A percentile compares a stretch with the other conserved stretches of the same genome.
phyloP scores from a whole-genome alignment of 1,140 invertebrate species.

The Sycophila sp. region DNA sequence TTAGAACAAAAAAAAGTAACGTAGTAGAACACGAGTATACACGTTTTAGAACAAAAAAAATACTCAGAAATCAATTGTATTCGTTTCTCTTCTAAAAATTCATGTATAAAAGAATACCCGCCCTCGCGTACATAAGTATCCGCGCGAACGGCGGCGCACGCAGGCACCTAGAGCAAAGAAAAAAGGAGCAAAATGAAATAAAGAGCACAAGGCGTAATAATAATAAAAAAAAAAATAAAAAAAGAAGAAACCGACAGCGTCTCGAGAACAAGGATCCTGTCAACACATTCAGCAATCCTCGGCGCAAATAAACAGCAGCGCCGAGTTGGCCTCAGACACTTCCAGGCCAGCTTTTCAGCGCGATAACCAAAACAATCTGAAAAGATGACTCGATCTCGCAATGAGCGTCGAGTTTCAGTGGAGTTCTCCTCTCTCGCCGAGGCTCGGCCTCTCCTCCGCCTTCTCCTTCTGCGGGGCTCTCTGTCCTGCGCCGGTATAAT shows the following conservation, averaged over 20 bases:
- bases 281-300: slow-evolving; percentile 10
- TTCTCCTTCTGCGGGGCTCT: neutral
- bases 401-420: slow-evolving; percentile 13
- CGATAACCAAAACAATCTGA: slow-evolving; percentile 32
- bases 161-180: too few species aligned
- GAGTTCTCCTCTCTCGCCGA: neutral
- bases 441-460: neutral
- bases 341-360: neutral
- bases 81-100: neutral
- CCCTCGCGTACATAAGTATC: neutral
- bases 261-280: slow-evolving; percentile 19
- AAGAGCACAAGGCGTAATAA: neutral
- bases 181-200: neutral
- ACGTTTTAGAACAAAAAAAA: neutral
- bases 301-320: slow-evolving; percentile 2
- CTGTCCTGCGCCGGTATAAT: neutral
- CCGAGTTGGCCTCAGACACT: neutral
- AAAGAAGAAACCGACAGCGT: neutral
- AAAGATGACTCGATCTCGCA: slow-evolving; percentile 21
- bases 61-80: neutral
- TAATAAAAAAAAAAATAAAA: slow-evolving; percentile 10
- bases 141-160: neutral
- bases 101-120: neutral
- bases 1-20: too few species aligned
- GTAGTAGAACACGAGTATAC: too few species aligned